Evolutionary conservation across 1,140 invertebrate species (phyloP).

Genomic region (Ceratoteleas bidentatus): DNA sequence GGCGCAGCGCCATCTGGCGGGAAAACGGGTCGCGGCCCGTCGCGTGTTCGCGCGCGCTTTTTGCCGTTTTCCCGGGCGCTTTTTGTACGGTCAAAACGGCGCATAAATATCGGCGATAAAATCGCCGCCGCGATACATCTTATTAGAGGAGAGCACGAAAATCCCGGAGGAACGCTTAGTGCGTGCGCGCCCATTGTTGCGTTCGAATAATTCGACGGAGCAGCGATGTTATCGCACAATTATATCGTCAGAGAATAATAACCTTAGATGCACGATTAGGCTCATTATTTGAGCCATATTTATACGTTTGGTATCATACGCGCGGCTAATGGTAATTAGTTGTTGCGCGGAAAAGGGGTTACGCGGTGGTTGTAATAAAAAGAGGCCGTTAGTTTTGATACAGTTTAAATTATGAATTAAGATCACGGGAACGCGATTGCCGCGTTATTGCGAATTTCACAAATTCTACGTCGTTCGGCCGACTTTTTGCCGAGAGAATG

Average conservation of each 20-base stretch:
- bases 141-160: slow-evolving; percentile 46
- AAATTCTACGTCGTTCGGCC: too few relatives aligned
- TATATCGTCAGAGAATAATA: slow-evolving; percentile 46
- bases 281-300: slow-evolving; percentile 44
- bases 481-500: too few relatives aligned
- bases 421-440: neutral
- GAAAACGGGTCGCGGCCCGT: neutral
- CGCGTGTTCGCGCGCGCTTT: neutral
- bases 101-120: slow-evolving; percentile 45
- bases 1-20: neutral
- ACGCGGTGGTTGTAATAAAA: neutral
- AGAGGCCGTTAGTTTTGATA: slow-evolving; percentile 2
- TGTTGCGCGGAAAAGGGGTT: slow-evolving; percentile 11
- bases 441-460: neutral
- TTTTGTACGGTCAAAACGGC: slow-evolving; percentile 26
- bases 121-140: slow-evolving; percentile 24
- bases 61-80: neutral
- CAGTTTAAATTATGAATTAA: neutral
- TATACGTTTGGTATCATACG: slow-evolving; percentile 25
- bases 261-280: slow-evolving; percentile 36
- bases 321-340: slow-evolving; percentile 32
- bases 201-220: slow-evolving; percentile 38
- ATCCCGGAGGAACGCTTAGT: slow-evolving; percentile 20
- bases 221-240: slow-evolving; percentile 40
- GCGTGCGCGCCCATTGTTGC: slow-evolving; percentile 33